phyloP scores from a whole-genome alignment of 2,888 invertebrate species.

The Mesorhabditis spiculigera region DNA sequence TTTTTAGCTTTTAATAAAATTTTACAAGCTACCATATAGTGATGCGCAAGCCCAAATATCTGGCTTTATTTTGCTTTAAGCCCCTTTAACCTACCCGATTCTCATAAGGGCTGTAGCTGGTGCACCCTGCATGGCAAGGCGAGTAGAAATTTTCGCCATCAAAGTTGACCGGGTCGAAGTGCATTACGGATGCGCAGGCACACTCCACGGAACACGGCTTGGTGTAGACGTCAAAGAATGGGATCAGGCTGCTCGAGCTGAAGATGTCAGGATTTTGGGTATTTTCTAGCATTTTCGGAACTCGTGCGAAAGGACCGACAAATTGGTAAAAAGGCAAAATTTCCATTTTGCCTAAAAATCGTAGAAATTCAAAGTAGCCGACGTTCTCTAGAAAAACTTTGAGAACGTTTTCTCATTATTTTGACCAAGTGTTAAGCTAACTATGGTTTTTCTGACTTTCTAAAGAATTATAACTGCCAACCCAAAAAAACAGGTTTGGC shows the following conservation, averaged over 20 bases:
- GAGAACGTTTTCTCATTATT: no score
- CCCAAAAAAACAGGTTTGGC: no score
- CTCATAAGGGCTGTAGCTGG: constrained; percentile 20
- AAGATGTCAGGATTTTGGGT: not conserved
- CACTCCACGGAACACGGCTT: constrained; percentile 21
- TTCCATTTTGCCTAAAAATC: no score
- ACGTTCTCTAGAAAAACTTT: no score
- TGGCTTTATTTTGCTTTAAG: not conserved
- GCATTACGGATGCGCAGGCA: constrained; percentile 27
- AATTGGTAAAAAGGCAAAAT: no score
- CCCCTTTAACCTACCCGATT: constrained; percentile 21
- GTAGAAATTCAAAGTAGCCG: no score
- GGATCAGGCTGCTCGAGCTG: not conserved
- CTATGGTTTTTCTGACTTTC: no score
- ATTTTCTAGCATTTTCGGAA: no score
- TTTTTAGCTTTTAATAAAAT: not conserved
- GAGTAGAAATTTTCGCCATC: constrained; percentile 69
- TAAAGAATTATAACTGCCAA: no score
- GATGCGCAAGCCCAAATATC: not conserved
- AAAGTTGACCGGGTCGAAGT: constrained; percentile 68
- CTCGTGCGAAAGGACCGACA: no score
- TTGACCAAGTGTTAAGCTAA: no score
- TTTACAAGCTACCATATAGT: not conserved
- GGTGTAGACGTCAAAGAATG: not conserved
- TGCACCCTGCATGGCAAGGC: constrained; percentile 74